Base-by-base conservation (phyloP, 2,113 vertebrate genomes). In the Gnathonemus longibarbis region DNA sequence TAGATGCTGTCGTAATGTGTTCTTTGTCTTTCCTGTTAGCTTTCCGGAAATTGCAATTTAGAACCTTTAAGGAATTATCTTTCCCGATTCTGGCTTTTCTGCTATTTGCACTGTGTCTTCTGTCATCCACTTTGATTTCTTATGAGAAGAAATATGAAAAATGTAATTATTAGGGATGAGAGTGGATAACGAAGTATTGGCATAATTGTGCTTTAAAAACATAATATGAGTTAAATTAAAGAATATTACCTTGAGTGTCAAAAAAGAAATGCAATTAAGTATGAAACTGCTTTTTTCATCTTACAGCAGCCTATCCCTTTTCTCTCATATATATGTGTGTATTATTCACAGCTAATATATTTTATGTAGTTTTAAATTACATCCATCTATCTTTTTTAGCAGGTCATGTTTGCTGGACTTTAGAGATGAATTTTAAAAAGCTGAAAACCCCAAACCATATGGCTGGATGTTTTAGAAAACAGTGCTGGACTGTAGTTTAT, bases 291-390 rank as follows among this genome's bases (percentile, higher is more conserved):
- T 80, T 80, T 77, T 77, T 42, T 19, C 74, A 80, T 80, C 70
- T 6, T 39, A 77, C 35, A 77, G 70, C 5, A 42, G 31, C 39
- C 6, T 17, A 42, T 19, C 13, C 74, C 15, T 8, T 39, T 39
- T 77, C 13, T 35, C 4, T 77, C 3, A 58, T 58, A 5, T 58
- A 3, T 62, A 5, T 93, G 94, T 92, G 87, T 94, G 91, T 93
- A 95, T 95, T 91, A 95, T 94, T 95, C 94, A 93, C 91, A 94
- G 88, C 94, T 94, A 94, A 95, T 95, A 93, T 91, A 93, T 62
- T 83, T 94, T 93, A 42, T 80, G 15, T 80, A 80, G 74, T 93
- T 91, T 66, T 94, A 94, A 95, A 95, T 95, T 95, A 93, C 91
- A 95, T 90, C 92, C 88, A 96, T 96, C 95, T 96, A 93, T 96